Conservation (phyloP, 2,797 vertebrate species). For the Chaenodraco wilsoni region DNA sequence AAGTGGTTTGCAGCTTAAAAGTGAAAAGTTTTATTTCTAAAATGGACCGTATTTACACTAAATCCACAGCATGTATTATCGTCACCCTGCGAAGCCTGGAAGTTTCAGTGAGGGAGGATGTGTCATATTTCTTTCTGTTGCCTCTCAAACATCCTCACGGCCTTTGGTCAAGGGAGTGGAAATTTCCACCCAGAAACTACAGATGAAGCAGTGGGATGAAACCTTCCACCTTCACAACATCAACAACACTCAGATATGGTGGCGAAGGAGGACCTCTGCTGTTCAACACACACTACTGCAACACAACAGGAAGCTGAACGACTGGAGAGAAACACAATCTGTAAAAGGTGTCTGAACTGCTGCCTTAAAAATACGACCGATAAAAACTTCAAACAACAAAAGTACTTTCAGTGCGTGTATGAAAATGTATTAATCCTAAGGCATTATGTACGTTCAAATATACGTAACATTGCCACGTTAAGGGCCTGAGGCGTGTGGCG, state of each 20-base stretch:
- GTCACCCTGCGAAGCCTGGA: background rate
- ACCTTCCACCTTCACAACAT: slow-evolving; percentile 26
- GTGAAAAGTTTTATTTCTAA: background rate
- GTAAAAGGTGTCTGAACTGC: background rate
- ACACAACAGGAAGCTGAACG: background rate
- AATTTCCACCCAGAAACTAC: slow-evolving; percentile 70
- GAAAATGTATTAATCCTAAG: background rate
- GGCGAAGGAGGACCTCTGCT: slow-evolving; percentile 50
- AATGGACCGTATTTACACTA: background rate
- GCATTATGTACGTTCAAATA: too few relatives aligned
- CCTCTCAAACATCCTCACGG: slow-evolving; percentile 50
- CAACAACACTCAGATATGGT: accelerated
- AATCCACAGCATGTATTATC: background rate
- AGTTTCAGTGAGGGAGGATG: slow-evolving; percentile 10
- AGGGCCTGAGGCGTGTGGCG: too few relatives aligned
- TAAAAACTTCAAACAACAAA: background rate
- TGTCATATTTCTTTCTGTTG: slow-evolving; percentile 39
- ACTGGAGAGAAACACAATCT: background rate
- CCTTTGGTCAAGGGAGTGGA: slow-evolving; percentile 69
- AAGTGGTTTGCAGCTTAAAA: background rate
- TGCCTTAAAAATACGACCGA: background rate
- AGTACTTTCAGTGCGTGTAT: background rate
- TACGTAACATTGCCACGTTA: too few relatives aligned
- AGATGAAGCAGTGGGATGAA: slow-evolving; percentile 3
- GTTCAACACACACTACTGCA: slow-evolving; percentile 30